These are phyloP conservation scores for Mustela lutreola DNA, from an alignment of 2,113 vertebrate genomes.

Conservation along the genomic window DNA sequence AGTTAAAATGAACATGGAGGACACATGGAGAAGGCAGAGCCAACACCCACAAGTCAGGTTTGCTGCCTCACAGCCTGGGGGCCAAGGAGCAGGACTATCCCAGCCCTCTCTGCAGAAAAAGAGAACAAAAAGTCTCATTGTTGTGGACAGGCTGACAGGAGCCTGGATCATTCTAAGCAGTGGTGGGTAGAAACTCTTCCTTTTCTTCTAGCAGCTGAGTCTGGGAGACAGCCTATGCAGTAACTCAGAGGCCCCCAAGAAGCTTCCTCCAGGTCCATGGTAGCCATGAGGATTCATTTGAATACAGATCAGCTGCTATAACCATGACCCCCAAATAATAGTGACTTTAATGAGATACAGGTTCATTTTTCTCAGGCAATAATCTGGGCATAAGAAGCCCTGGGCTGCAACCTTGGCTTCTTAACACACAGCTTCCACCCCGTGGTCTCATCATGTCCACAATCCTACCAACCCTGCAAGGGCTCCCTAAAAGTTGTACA, in stretches of 20 bases:
- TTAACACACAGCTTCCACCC: background rate
- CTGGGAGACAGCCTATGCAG: background rate
- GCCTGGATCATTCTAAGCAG: background rate
- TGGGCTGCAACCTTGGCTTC: background rate
- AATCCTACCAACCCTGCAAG: background rate
- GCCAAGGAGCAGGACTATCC: background rate
- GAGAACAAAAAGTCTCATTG: background rate
- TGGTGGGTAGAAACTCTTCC: background rate
- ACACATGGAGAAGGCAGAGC: background rate
- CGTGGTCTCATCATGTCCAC: background rate
- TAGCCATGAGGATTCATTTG: background rate
- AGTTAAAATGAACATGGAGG: background rate
- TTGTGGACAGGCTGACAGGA: background rate
- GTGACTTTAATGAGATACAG: background rate
- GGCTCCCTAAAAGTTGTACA: background rate
- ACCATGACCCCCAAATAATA: background rate
- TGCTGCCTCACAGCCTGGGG: background rate
- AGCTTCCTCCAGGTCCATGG: background rate
- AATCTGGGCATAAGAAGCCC: background rate
- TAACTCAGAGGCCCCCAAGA: background rate
- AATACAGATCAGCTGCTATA: background rate
- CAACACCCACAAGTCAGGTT: background rate
- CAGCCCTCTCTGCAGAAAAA: background rate
- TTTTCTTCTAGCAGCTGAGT: background rate
- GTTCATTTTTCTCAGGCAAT: slow-evolving; percentile 6